Evolutionary conservation across 1,140 invertebrate species (phyloP), one percentile per base, ranked within the genome.

Genomic region (Drosophila willistoni): DNA sequence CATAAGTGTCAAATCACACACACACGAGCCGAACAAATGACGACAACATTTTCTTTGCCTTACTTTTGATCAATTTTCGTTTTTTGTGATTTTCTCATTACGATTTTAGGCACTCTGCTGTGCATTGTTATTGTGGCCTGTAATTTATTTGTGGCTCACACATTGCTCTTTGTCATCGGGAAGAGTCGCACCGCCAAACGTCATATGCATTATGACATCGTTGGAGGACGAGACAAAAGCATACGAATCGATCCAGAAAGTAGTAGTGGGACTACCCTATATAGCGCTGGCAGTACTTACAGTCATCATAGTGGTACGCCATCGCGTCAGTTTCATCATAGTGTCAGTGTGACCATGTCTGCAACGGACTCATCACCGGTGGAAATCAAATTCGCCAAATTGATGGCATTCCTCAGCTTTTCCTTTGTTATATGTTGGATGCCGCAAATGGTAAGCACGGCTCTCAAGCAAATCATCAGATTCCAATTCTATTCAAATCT

Each of bases 391-490:
- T 97, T 97, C 92, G 96, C 96, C 47, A 94, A 95, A 75, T 93
- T 97, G 2, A 97, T 97, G 96, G 95, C 95, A 0, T 94, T 96
- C 5, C 93, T 97, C 1, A 97, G 96, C 54, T 94, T 97, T 47
- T 95, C 96, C 3, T 97, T 97, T 81, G 95, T 97, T 56, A 93
- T 96, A 1, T 97, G 96, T 85, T 97, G 96, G 96, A 94, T 97
- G 93, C 96, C 97, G 2, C 96, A 97, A 92, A 95, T 97, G 96
- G 96, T 97, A 90, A 94, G 93, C n/a, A n/a, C n/a, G n/a, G n/a
- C 5, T 3, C 3, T 10, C 19, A 22, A 10, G 0, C 4, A 14
- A 44, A 51, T 22, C 17, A n/a, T 1, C 6, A 13, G 5, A 12
- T 3, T 29, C 19, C 17, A 19, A 12, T 9, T 34, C 6, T 1